Evolutionary conservation across 2,113 vertebrate species (phyloP), one percentile per base, ranked within the genome.

Genomic region (Myiopsitta monachus): DNA sequence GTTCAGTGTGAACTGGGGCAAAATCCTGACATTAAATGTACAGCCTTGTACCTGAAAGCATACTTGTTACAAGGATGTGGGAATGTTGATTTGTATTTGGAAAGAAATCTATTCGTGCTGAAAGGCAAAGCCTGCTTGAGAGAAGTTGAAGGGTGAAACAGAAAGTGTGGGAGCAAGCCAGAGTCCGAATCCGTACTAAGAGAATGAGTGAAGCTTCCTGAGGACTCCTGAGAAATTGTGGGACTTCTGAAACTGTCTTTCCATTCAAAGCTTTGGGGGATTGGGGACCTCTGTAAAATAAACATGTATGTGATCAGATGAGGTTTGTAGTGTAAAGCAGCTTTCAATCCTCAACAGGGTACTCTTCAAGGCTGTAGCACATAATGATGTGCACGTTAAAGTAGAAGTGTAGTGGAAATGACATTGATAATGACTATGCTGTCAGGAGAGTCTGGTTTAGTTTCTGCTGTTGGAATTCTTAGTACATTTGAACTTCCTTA

Each of bases 1-100:
- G 38, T 69, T 62, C 31, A 9, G 10, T 11, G 79, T 19, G 67
- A 86, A n/a, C 0, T 52, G 39, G 44, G 57, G 26, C 27, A 0
- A 3, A 66, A 49, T 38, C 41, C 63, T 52, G 78, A 11, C 4
- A 2, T 18, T 46, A 49, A 47, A 77, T 77, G 57, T 44, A 28
- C n/a, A 92, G 72, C 67, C 66, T 47, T 64, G 67, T 55, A 36
- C 67, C 72, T 83, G 63, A 19, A 66, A 41, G 39, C 8, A 9
- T 47, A 1, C 12, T 46, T 18, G 23, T 10, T 22, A 13, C 31
- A 22, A 30, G 36, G 4, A 9, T 24, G 41, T 85, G 49, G 70
- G 57, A 77, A 41, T 41, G 72, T 27, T 86, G 69, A 13, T 41
- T 74, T 74, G 69, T 49, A 1, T n/a, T 81, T 41, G 39, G 46